phyloP scores from a whole-genome alignment of 2,888 invertebrate genomes.

The Hedychridium roseum region DNA sequence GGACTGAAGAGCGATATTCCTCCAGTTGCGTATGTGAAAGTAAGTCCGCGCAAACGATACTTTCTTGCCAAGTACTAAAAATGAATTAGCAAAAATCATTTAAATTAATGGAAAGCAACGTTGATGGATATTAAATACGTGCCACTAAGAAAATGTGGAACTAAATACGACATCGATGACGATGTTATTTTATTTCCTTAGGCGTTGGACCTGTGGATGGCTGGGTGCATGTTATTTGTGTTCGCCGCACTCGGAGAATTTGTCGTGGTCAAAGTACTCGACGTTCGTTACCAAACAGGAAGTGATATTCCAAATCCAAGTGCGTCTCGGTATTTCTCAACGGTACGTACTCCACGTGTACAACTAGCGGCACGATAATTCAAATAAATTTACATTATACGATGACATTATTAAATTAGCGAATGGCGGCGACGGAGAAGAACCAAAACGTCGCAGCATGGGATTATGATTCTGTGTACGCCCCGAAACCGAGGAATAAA shows the following conservation, averaged over 20 bases:
- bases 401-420: slow-evolving; percentile 59
- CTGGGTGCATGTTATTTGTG: slow-evolving; percentile 87
- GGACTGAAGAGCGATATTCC: slow-evolving; percentile 83
- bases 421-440: slow-evolving; percentile 72
- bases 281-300: slow-evolving; percentile 74
- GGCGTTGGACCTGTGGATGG: slow-evolving; percentile 89
- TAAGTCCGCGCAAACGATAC: slow-evolving; percentile 59
- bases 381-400: slow-evolving; percentile 1
- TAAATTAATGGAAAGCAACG: no score
- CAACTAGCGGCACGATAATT: not conserved
- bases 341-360: slow-evolving; percentile 35
- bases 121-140: no score
- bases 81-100: no score
- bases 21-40: slow-evolving; percentile 88
- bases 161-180: no score
- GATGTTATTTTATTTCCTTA: no score
- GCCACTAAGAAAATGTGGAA: no score
- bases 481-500: slow-evolving; percentile 42
- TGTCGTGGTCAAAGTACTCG: slow-evolving; percentile 82
- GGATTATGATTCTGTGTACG: slow-evolving; percentile 47
- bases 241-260: slow-evolving; percentile 86
- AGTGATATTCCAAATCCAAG: slow-evolving; percentile 40
- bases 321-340: slow-evolving; percentile 43
- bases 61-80: no score
- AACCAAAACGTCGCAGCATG: slow-evolving; percentile 66